phyloP scores from a whole-genome alignment of 2,888 invertebrate species.

The Eupelmus urozonus region DNA sequence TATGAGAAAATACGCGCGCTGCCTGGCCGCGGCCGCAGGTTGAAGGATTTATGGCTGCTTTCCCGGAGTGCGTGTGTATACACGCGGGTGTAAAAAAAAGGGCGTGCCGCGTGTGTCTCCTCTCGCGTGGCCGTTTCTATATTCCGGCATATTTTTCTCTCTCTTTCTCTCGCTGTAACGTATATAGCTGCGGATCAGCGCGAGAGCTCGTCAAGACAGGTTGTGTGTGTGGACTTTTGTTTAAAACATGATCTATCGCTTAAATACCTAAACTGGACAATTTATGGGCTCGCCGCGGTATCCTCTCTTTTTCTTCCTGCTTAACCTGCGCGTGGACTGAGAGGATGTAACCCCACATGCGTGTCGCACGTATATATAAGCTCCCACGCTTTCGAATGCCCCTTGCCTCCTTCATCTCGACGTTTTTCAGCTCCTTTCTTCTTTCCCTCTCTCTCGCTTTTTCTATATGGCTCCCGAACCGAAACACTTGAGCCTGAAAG shows the following conservation, averaged over 20 bases:
- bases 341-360: conserved; percentile 39
- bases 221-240: conserved; percentile 74
- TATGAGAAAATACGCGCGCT: conserved; percentile 72
- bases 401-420: background rate
- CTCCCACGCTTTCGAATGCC: conserved; percentile 66
- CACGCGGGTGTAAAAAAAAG: conserved; percentile 67
- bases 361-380: conserved; percentile 44
- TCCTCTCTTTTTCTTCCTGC: conserved; percentile 51
- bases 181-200: conserved; percentile 68
- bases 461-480: conserved; percentile 34
- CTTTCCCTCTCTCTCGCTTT: conserved; percentile 11
- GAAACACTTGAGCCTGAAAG: conserved; percentile 61
- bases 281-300: conserved; percentile 69
- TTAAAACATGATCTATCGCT: conserved; percentile 77
- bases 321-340: conserved; percentile 3
- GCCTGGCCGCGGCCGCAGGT: conserved; percentile 59
- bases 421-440: conserved; percentile 1
- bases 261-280: conserved; percentile 73
- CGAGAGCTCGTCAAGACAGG: conserved; percentile 55
- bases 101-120: conserved; percentile 59
- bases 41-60: conserved; percentile 76
- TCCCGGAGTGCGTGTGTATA: no score
- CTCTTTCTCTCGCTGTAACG: background rate
- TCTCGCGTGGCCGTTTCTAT: background rate
- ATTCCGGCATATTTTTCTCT: conserved; percentile 12